Percentiles rank a stretch among this genome's conserved stretches.
These are phyloP conservation scores for Aphyosemion australe DNA, from an alignment of 2,113 vertebrate genomes.

Conservation along the genomic window DNA sequence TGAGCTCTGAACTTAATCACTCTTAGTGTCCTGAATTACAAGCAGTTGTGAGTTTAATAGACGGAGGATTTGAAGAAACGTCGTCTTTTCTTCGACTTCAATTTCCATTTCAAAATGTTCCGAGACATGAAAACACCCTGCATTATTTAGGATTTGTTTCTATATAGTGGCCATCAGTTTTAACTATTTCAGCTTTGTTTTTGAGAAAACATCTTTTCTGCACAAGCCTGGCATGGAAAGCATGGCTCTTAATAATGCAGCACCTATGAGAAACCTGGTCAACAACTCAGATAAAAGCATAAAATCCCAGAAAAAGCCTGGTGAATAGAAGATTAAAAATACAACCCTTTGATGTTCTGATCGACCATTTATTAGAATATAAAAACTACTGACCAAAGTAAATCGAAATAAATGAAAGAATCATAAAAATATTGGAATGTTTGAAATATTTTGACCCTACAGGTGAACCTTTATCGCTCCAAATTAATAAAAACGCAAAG, in stretches of 20 bases:
- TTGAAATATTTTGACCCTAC: too few species aligned
- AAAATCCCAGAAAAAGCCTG: too few species aligned
- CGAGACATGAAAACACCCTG: constrained; percentile 2
- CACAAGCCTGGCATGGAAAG: not conserved
- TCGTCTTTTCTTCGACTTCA: not conserved
- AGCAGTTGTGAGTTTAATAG: not conserved
- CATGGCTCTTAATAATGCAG: not conserved
- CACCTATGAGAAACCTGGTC: too few species aligned
- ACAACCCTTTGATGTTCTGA: too few species aligned
- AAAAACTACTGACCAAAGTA: too few species aligned
- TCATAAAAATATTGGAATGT: too few species aligned
- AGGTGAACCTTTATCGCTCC: too few species aligned
- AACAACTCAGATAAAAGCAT: not conserved
- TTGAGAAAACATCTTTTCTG: not conserved
- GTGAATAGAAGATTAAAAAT: too few species aligned
- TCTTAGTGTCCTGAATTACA: not conserved
- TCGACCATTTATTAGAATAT: too few species aligned
- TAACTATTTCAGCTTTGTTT: constrained; percentile 2
- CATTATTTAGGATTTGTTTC: constrained; percentile 13
- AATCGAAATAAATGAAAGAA: too few species aligned
- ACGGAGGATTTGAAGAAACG: not conserved
- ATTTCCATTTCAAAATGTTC: constrained; percentile 3
- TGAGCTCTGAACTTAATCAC: not conserved
- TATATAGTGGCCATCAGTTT: not conserved
- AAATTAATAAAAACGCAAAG: too few species aligned